phyloP scores from a whole-genome alignment of 92 coral and sea anemone genomes.

The Epizoanthus scotinus region DNA sequence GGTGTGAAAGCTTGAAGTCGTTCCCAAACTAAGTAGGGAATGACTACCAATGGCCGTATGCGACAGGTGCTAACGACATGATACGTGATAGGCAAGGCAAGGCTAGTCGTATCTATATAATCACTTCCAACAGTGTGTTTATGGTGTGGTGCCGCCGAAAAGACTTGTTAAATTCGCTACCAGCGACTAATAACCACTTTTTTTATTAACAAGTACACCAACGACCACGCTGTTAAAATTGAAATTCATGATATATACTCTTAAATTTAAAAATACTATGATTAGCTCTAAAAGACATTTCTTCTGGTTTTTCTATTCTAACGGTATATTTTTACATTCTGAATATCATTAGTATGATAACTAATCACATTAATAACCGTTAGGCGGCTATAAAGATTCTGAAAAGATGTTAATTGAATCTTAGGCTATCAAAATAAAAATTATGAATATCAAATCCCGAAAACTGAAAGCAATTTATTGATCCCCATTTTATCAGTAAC shows the following conservation, averaged over 20 bases:
- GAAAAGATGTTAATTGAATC: background rate
- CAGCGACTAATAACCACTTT: background rate
- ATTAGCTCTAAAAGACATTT: too few species aligned
- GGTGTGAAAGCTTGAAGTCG: too few species aligned
- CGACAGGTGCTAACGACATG: too few species aligned
- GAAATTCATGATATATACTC: background rate
- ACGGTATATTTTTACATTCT: background rate
- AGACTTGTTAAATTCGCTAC: background rate
- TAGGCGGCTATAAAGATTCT: background rate
- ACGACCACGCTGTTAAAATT: background rate
- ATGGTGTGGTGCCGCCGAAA: background rate
- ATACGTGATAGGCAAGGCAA: too few species aligned
- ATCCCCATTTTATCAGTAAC: slow-evolving; percentile 7
- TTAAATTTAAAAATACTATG: too few species aligned
- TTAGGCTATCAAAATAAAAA: background rate
- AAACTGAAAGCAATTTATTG: slow-evolving; percentile 4
- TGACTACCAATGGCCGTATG: too few species aligned
- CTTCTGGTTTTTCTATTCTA: too few species aligned
- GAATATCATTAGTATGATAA: background rate
- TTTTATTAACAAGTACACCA: background rate
- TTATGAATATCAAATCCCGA: background rate
- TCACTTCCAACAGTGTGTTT: too few species aligned
- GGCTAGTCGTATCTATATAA: too few species aligned
- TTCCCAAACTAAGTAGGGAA: too few species aligned
- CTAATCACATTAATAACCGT: background rate